Percentiles rank a stretch among this genome's conserved stretches.
Evolutionary conservation across 2,797 vertebrate species (phyloP).

Genomic region (Vespertilio murinus): DNA sequence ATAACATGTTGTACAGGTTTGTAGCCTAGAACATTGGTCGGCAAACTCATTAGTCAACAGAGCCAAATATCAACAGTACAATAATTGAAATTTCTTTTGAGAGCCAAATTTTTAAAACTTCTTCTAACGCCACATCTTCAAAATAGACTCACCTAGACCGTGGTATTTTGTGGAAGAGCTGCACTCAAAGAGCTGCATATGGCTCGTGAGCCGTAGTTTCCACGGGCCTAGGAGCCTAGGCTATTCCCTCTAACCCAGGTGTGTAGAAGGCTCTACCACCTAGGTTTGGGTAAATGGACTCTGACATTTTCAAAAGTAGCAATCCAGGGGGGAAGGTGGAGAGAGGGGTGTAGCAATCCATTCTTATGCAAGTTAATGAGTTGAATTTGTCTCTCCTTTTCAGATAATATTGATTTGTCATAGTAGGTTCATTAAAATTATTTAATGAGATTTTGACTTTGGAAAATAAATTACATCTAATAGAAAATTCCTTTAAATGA

Average conservation of each 20-base stretch:
- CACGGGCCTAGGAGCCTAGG: background rate
- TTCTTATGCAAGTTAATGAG: background rate
- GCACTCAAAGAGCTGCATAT: no score
- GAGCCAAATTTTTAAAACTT: no score
- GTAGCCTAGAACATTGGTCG: background rate
- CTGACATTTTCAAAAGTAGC: background rate
- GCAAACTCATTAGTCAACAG: no score
- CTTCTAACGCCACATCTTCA: no score
- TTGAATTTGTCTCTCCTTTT: constrained; percentile 37
- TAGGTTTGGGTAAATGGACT: background rate
- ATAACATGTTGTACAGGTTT: background rate
- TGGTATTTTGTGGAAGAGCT: no score
- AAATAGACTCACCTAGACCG: no score
- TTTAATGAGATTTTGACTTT: constrained; percentile 11
- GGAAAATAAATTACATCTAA: constrained; percentile 19
- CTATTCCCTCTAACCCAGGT: background rate
- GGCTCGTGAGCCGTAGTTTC: no score
- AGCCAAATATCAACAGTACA: no score
- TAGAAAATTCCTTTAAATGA: constrained; percentile 12
- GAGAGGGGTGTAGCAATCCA: background rate
- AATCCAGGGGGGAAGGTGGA: no score
- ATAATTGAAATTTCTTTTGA: no score
- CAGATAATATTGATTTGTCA: constrained; percentile 25
- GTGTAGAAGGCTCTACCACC: background rate
- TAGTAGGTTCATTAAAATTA: constrained; percentile 35